These are phyloP conservation scores for Diaphora mendica DNA, from an alignment of 2,888 invertebrate genomes.

Conservation along the genomic window DNA sequence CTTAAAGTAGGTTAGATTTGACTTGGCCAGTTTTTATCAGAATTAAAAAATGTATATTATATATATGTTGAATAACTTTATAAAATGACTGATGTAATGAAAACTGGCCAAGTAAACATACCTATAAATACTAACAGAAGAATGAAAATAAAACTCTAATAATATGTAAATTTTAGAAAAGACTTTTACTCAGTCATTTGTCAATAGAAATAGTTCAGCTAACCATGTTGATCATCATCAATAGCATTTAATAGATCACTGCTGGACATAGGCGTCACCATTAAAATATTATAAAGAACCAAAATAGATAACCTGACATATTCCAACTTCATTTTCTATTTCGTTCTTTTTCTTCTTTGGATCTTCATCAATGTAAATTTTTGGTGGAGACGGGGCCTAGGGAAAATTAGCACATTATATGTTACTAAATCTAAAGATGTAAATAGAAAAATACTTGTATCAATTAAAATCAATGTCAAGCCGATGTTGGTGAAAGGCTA, in stretches of 20 bases:
- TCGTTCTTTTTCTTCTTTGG: not conserved
- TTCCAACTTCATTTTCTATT: not conserved
- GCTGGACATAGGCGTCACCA: too few relatives aligned
- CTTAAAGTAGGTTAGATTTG: too few relatives aligned
- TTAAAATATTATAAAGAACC: not conserved
- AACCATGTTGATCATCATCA: too few relatives aligned
- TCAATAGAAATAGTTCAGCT: not conserved
- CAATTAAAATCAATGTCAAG: too few relatives aligned
- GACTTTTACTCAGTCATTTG: not conserved
- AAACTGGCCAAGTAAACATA: too few relatives aligned
- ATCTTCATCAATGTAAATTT: not conserved
- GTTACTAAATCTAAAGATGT: not conserved
- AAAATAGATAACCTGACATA: constrained; percentile 12
- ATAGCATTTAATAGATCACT: too few relatives aligned
- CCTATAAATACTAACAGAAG: not conserved
- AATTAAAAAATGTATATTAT: too few relatives aligned
- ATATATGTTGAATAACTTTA: too few relatives aligned
- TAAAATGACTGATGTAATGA: too few relatives aligned
- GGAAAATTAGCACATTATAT: not conserved
- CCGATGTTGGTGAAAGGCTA: too few relatives aligned
- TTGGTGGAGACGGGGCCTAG: not conserved
- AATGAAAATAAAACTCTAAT: not conserved
- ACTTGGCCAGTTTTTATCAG: too few relatives aligned
- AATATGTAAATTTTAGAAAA: not conserved
- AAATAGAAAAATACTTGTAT: too few relatives aligned